Evolutionary conservation across 1,140 invertebrate species (phyloP).

Genomic region (Microvelia longipes): DNA sequence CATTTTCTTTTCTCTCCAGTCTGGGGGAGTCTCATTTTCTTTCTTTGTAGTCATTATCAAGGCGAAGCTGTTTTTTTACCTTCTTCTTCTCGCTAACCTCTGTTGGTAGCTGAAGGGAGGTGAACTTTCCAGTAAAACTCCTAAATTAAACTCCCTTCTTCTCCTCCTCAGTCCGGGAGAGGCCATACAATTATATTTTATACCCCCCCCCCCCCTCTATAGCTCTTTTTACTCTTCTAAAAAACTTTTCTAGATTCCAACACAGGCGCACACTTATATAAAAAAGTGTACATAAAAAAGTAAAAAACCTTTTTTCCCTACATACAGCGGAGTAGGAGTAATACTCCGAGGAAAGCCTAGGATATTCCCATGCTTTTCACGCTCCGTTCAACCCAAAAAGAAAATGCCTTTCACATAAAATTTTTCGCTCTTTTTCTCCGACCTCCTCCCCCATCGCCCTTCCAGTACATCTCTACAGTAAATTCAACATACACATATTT

Average conservation of each 20-base stretch:
- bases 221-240: not conserved
- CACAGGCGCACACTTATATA: not conserved
- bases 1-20: not conserved
- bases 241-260: not conserved
- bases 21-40: constrained; percentile 1
- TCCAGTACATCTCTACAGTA: too few relatives aligned
- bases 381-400: not conserved
- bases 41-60: constrained; percentile 5
- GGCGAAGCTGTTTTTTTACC: constrained; percentile 2
- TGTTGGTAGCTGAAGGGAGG: not conserved
- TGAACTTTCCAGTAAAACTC: not conserved
- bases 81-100: not conserved
- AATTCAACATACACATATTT: too few relatives aligned
- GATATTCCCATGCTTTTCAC: not conserved
- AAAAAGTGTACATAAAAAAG: not conserved
- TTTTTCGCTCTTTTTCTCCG: constrained; percentile 1
- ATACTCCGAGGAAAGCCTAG: too few relatives aligned
- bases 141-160: constrained; percentile 5
- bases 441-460: not conserved
- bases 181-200: constrained; percentile 6
- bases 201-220: constrained; percentile 7
- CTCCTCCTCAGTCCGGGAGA: not conserved
- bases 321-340: too few relatives aligned
- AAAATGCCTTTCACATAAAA: not conserved
- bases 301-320: not conserved